Percentiles rank a stretch among this genome's conserved stretches.
Evolutionary conservation across 2,113 vertebrate species (phyloP).

Genomic region (Hippotragus niger): DNA sequence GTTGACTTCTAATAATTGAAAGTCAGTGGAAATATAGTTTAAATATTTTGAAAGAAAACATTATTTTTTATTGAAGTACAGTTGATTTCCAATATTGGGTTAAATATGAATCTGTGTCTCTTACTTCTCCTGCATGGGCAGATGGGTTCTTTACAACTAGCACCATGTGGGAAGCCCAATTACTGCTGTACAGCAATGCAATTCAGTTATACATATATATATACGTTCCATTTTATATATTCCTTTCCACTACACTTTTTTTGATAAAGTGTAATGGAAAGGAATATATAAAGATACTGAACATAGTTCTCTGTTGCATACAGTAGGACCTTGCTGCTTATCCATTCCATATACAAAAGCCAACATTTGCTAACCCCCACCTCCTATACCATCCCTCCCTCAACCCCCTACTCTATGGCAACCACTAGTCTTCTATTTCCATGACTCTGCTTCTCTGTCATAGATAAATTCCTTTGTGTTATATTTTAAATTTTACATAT

Average conservation of each 20-base stretch:
- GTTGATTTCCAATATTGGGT: background rate
- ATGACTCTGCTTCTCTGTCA: background rate
- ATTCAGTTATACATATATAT: background rate
- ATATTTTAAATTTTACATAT: background rate
- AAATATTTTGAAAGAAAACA: background rate
- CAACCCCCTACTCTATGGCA: background rate
- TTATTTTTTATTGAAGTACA: background rate
- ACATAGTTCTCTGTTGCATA: background rate
- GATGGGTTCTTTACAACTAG: background rate
- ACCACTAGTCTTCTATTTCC: background rate
- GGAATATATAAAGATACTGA: background rate
- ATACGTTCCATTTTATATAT: background rate
- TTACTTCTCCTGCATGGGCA: background rate
- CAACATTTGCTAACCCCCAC: background rate
- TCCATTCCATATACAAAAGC: background rate
- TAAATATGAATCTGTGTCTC: background rate
- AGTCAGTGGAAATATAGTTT: background rate
- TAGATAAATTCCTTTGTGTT: background rate
- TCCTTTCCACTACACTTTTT: background rate
- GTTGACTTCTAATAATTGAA: background rate
- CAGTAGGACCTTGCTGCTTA: background rate
- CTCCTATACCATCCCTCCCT: background rate
- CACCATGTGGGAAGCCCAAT: background rate
- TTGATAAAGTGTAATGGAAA: too few species aligned
- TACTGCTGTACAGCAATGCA: background rate